Evolutionary conservation across 2,888 invertebrate species (phyloP).

Genomic region (Penaeus monodon): DNA sequence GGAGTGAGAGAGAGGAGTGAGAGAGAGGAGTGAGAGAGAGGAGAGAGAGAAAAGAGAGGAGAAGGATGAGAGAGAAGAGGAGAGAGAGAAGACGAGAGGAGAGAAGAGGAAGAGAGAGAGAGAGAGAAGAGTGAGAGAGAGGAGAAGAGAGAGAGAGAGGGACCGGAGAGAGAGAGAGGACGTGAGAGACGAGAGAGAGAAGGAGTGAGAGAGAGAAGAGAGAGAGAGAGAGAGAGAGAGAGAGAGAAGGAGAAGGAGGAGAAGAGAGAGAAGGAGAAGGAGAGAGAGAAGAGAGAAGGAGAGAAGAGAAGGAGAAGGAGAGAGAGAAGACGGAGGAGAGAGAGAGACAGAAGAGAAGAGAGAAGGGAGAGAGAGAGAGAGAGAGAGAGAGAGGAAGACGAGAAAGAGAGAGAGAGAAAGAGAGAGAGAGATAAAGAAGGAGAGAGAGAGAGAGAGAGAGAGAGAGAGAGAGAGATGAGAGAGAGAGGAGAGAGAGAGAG

Average conservation of each 20-base stretch:
- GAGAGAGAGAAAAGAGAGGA: neutral
- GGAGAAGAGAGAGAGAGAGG: too few relatives aligned
- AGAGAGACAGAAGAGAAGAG: too few relatives aligned
- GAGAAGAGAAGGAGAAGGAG: neutral
- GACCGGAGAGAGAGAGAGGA: too few relatives aligned
- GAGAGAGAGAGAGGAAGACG: too few relatives aligned
- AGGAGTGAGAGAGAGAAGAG: neutral
- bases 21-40: rapidly evolving
- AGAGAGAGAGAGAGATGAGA: too few relatives aligned
- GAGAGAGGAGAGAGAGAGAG: too few relatives aligned
- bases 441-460: rapidly evolving
- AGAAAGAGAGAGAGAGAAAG: too few relatives aligned
- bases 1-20: too few relatives aligned
- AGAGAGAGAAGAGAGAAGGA: neutral
- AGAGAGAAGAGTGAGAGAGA: neutral
- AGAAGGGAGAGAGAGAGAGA: too few relatives aligned
- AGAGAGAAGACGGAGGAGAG: neutral
- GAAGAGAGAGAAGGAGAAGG: too few relatives aligned
- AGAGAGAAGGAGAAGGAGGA: neutral
- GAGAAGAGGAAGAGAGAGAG: neutral
- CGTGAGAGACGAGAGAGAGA: too few relatives aligned
- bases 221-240: neutral
- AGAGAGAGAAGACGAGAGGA: neutral
- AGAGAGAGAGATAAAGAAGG: too few relatives aligned
- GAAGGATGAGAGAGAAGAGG: neutral